phyloP scores from a whole-genome alignment of 2,797 vertebrate genomes.

The Coregonus suidteri region DNA sequence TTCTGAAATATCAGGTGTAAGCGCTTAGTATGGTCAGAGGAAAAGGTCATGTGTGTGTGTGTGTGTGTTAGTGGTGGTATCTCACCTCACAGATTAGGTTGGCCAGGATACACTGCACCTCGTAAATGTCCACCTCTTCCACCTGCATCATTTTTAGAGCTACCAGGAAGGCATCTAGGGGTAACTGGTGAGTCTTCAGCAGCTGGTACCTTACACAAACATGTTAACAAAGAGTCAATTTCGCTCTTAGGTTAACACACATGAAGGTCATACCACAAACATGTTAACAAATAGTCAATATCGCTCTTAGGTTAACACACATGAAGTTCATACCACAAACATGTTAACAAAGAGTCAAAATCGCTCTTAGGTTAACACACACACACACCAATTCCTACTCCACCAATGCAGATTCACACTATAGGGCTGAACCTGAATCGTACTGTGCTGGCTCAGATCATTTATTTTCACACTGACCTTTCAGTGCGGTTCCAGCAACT shows the following conservation, averaged over 20 bases:
- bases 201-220: slow-evolving; percentile 81
- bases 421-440: no score
- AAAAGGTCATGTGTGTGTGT: slow-evolving; percentile 45
- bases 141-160: slow-evolving; percentile 92
- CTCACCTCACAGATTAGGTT: slow-evolving; percentile 97
- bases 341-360: no score
- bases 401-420: no score
- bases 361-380: no score
- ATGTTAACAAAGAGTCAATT: neutral
- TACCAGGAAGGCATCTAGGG: slow-evolving; percentile 91
- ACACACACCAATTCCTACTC: neutral
- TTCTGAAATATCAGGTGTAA: neutral
- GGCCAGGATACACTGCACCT: slow-evolving; percentile 95
- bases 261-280: no score
- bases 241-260: neutral
- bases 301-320: no score
- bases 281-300: no score
- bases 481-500: no score
- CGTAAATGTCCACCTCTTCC: slow-evolving; percentile 92
- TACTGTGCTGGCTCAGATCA: no score
- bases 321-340: no score
- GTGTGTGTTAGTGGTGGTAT: neutral
- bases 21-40: neutral
- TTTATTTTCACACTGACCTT: no score
- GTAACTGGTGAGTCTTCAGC: slow-evolving; percentile 91